Percentiles rank a stretch among this genome's conserved stretches.
These are phyloP conservation scores for Mormyrus hasselquistii DNA, from an alignment of 2,797 vertebrate species.

Conservation along the genomic window DNA sequence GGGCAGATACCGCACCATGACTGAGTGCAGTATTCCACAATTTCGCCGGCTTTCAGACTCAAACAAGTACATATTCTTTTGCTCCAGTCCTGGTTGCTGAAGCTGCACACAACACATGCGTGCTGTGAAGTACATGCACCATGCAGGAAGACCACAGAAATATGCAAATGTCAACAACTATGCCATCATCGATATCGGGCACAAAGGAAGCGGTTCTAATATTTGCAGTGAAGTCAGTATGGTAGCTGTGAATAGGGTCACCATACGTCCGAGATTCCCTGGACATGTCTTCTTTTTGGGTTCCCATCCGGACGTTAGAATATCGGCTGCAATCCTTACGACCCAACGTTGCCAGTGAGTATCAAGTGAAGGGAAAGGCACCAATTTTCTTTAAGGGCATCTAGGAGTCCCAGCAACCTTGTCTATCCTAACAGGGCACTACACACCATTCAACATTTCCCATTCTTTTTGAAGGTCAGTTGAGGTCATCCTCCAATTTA, in stretches of 20 bases:
- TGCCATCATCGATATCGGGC: background rate
- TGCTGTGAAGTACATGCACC: background rate
- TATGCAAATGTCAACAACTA: background rate
- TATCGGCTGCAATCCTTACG: background rate
- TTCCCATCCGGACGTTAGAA: background rate
- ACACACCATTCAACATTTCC: background rate
- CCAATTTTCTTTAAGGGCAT: background rate
- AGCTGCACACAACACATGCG: background rate
- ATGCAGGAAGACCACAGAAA: background rate
- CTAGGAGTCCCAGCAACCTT: background rate
- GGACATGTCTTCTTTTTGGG: background rate
- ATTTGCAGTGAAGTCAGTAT: background rate
- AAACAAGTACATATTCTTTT: background rate
- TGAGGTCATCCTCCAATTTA: background rate
- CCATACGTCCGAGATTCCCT: background rate
- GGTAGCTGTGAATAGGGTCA: background rate
- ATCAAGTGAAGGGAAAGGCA: background rate
- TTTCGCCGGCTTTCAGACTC: background rate
- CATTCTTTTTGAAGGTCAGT: background rate
- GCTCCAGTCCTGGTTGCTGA: background rate
- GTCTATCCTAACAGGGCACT: background rate
- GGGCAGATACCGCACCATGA: constrained; percentile 8
- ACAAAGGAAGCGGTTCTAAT: background rate
- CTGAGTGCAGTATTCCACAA: background rate
- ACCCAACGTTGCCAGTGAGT: background rate